Evolutionary conservation across 2,113 vertebrate species (phyloP).

Genomic region (Orycteropus afer): DNA sequence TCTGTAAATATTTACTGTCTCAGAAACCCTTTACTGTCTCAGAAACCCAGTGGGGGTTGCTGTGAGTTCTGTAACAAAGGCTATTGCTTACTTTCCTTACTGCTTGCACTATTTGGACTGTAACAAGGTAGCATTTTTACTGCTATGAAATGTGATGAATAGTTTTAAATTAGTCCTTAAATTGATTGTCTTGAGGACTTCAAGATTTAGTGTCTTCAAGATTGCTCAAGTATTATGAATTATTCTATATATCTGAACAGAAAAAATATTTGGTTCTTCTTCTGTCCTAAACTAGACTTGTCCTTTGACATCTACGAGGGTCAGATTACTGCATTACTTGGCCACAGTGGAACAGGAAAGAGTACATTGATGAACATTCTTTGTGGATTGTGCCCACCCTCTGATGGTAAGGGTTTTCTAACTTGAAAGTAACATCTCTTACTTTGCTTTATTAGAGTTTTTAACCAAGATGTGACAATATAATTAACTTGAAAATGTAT

Average conservation of each 20-base stretch:
- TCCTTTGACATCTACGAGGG: constrained; percentile 98
- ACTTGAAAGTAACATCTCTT: background rate
- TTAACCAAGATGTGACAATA: background rate
- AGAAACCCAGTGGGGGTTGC: no score
- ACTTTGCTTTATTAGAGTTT: background rate
- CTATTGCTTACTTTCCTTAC: background rate
- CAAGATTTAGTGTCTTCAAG: no score
- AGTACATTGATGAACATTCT: constrained; percentile 98
- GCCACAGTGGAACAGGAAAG: constrained; percentile 97
- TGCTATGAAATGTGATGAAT: background rate
- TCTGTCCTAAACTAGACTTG: constrained; percentile 86
- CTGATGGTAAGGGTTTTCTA: constrained; percentile 85
- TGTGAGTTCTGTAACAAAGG: background rate
- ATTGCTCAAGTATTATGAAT: background rate
- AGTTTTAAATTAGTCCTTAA: constrained; percentile 21
- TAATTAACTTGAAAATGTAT: background rate
- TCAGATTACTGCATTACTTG: constrained; percentile 97
- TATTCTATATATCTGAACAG: background rate
- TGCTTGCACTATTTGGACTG: background rate
- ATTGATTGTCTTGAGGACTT: background rate
- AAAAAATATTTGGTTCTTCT: background rate
- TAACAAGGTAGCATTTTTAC: background rate
- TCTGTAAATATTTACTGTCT: no score
- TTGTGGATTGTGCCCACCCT: constrained; percentile 94
- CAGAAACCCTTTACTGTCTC: no score